Percentiles rank a stretch among this genome's conserved stretches.
phyloP scores from a whole-genome alignment of 2,888 invertebrate species.

The Sipunculus nudus region DNA sequence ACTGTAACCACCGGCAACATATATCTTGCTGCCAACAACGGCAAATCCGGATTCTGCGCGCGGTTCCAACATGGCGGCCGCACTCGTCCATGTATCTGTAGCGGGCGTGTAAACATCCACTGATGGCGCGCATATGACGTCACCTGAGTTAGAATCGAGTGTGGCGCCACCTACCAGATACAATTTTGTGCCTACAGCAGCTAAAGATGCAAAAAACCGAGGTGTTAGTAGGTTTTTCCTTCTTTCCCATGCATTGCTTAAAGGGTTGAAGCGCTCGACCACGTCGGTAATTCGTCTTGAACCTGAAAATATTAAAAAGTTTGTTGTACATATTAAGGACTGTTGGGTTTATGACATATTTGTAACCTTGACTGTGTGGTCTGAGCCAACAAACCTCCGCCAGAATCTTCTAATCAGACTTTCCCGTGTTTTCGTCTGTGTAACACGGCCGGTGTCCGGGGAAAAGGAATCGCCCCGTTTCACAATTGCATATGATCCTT shows the following conservation, averaged over 20 bases:
- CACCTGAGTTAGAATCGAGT: conserved; percentile 36
- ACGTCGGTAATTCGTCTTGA: conserved; percentile 42
- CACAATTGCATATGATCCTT: no score
- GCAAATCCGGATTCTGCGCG: conserved; percentile 47
- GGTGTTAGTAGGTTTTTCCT: conserved; percentile 42
- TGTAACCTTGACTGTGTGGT: not conserved
- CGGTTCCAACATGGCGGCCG: conserved; percentile 43
- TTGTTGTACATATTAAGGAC: not conserved
- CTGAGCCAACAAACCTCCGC: no score
- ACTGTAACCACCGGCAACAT: conserved; percentile 49
- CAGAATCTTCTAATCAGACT: no score
- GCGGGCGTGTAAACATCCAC: conserved; percentile 42
- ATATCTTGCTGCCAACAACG: conserved; percentile 39
- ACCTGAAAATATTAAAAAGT: no score
- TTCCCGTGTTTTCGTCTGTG: no score
- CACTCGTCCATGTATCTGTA: conserved; percentile 43
- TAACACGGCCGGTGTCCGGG: no score
- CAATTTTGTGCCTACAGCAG: conserved; percentile 35
- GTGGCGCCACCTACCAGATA: conserved; percentile 50
- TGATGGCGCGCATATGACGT: conserved; percentile 11
- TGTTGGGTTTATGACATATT: not conserved
- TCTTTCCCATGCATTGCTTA: conserved; percentile 47
- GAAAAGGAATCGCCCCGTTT: no score
- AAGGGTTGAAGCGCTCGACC: conserved; percentile 48
- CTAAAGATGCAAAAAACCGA: conserved; percentile 45